Conservation (phyloP, 2,113 vertebrate species). For the Riparia riparia region DNA sequence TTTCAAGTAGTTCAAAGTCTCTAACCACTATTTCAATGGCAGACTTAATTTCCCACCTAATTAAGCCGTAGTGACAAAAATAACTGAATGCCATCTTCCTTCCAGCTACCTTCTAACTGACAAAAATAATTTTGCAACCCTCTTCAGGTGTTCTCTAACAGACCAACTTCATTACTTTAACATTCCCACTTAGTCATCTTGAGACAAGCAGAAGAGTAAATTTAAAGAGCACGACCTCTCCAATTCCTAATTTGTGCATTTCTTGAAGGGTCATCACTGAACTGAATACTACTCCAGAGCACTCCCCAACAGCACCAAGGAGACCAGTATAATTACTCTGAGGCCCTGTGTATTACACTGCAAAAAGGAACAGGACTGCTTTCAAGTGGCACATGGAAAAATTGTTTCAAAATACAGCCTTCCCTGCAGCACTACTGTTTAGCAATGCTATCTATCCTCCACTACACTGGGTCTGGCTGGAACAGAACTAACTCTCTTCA, state of each 20-base stretch:
- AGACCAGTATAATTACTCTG: background rate
- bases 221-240: background rate
- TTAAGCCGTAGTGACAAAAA: background rate
- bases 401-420: background rate
- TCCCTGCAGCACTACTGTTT: background rate
- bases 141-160: background rate
- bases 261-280: background rate
- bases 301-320: background rate
- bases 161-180: background rate
- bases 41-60: background rate
- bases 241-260: background rate
- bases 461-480: background rate
- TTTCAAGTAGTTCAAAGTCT: background rate
- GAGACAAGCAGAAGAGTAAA: background rate
- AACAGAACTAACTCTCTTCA: background rate
- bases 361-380: background rate
- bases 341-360: background rate
- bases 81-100: background rate
- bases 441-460: background rate
- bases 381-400: background rate
- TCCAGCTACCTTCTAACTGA: background rate
- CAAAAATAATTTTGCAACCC: background rate
- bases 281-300: background rate
- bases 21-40: background rate
- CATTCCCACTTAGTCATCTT: background rate